Evolutionary conservation across 2,797 vertebrate species (phyloP).

Genomic region (Selene dorsalis): DNA sequence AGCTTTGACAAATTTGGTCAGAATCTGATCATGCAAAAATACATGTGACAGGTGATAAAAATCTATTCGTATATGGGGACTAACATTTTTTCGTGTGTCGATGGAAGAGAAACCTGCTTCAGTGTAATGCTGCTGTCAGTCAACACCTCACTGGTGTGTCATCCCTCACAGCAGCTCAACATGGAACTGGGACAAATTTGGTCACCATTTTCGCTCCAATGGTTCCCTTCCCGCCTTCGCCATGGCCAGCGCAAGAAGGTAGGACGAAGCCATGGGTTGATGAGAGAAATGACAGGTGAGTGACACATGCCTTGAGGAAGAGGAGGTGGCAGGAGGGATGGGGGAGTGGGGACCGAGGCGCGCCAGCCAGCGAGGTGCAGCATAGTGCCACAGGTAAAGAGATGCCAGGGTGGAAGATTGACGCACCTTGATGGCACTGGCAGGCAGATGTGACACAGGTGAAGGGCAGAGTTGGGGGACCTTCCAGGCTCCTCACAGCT

Average conservation of each 20-base stretch:
- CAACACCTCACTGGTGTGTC: constrained; percentile 63
- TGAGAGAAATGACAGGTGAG: constrained; percentile 84
- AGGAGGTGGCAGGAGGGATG: constrained; percentile 32
- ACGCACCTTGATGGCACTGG: constrained; percentile 80
- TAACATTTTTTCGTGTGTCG: neutral
- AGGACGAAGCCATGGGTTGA: constrained; percentile 64
- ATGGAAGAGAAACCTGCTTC: constrained; percentile 37
- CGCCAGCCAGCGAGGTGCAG: constrained; percentile 58
- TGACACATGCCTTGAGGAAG: constrained; percentile 81
- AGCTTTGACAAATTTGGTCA: neutral
- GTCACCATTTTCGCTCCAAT: constrained; percentile 70
- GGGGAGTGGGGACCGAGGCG: constrained; percentile 30
- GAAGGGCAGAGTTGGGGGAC: constrained; percentile 62
- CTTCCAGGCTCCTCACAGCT: constrained; percentile 75
- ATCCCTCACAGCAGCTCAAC: constrained; percentile 49
- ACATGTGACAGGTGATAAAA: neutral
- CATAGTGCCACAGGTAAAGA: constrained; percentile 78
- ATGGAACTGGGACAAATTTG: constrained; percentile 72
- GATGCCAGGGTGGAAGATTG: constrained; percentile 75
- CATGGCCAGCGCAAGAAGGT: constrained; percentile 22
- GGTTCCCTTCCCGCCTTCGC: constrained; percentile 66
- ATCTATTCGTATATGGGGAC: neutral
- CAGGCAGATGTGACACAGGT: constrained; percentile 83
- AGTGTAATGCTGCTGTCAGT: constrained; percentile 51
- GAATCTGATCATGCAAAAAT: neutral